Evolutionary conservation across 2,888 invertebrate genomes (phyloP).

Genomic region (Hypsopygia costalis): DNA sequence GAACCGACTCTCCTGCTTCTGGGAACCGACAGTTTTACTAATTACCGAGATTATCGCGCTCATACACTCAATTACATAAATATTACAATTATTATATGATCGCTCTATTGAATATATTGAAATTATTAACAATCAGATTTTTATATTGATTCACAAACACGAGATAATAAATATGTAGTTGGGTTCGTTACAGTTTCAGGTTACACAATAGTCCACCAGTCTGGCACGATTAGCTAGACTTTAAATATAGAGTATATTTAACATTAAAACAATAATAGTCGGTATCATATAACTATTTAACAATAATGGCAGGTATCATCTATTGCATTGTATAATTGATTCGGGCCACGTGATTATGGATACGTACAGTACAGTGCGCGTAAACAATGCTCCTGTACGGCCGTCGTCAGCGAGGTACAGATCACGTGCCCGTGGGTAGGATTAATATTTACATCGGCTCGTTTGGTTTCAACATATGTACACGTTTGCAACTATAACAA

Average conservation of each 20-base stretch:
- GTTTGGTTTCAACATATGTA: background rate
- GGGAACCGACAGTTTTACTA: slow-evolving; percentile 3
- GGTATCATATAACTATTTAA: slow-evolving; percentile 36
- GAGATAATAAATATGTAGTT: slow-evolving; percentile 6
- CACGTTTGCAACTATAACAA: slow-evolving; percentile 11
- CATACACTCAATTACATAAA: slow-evolving; percentile 8
- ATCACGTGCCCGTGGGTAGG: background rate
- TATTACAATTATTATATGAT: slow-evolving; percentile 8
- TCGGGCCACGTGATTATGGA: slow-evolving; percentile 46
- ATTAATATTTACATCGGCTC: background rate
- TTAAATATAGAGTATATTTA: slow-evolving; percentile 16
- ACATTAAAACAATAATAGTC: slow-evolving; percentile 26
- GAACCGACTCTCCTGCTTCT: background rate
- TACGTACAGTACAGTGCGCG: background rate
- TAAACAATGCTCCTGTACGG: background rate
- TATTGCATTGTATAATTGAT: slow-evolving; percentile 61
- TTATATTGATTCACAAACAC: slow-evolving; percentile 7
- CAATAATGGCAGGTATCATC: slow-evolving; percentile 55
- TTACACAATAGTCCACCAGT: slow-evolving; percentile 3
- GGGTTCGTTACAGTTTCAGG: slow-evolving; percentile 2
- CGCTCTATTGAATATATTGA: slow-evolving; percentile 6
- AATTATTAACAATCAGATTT: slow-evolving; percentile 6
- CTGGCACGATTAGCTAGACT: slow-evolving; percentile 9
- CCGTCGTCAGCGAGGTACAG: too few species aligned
- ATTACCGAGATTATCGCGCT: slow-evolving; percentile 10